Conservation (phyloP, 2,888 invertebrate genomes). For the Andrena camellia region DNA sequence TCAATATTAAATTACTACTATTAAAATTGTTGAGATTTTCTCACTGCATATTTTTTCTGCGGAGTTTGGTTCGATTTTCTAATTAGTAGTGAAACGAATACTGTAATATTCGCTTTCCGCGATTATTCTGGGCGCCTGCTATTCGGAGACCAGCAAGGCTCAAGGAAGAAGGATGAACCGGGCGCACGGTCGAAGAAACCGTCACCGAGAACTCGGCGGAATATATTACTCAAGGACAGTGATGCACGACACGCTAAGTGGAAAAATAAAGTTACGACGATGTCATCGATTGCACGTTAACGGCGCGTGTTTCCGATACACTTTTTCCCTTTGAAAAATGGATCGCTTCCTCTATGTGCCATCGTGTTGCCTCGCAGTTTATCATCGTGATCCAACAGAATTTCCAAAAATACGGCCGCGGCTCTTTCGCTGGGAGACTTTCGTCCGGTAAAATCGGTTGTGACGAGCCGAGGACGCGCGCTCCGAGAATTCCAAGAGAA, state of each 20-base stretch:
- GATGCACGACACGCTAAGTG: slow-evolving; percentile 51
- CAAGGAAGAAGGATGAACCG: slow-evolving; percentile 18
- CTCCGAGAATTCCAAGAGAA: no score
- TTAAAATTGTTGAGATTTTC: no score
- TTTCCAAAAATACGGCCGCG: slow-evolving; percentile 23
- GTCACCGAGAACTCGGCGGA: slow-evolving; percentile 26
- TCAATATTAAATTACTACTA: no score
- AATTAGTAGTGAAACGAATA: neutral
- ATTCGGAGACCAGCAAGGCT: neutral
- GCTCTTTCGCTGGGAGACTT: neutral
- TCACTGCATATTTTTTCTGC: no score
- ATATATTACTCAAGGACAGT: slow-evolving; percentile 46
- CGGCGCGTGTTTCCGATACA: slow-evolving; percentile 42
- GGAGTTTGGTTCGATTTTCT: no score
- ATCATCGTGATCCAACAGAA: slow-evolving; percentile 21
- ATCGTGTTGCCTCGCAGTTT: slow-evolving; percentile 25
- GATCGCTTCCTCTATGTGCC: slow-evolving; percentile 13
- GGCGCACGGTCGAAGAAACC: neutral
- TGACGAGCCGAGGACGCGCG: neutral
- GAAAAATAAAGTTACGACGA: slow-evolving; percentile 51
- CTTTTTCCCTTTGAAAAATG: slow-evolving; percentile 46
- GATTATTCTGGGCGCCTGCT: slow-evolving; percentile 10
- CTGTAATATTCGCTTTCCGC: slow-evolving; percentile 6
- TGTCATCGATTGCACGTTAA: slow-evolving; percentile 53
- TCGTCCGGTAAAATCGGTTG: neutral